These are phyloP conservation scores for Pristionchus arcanus DNA, from an alignment of 2,888 invertebrate species.

Conservation along the genomic window DNA sequence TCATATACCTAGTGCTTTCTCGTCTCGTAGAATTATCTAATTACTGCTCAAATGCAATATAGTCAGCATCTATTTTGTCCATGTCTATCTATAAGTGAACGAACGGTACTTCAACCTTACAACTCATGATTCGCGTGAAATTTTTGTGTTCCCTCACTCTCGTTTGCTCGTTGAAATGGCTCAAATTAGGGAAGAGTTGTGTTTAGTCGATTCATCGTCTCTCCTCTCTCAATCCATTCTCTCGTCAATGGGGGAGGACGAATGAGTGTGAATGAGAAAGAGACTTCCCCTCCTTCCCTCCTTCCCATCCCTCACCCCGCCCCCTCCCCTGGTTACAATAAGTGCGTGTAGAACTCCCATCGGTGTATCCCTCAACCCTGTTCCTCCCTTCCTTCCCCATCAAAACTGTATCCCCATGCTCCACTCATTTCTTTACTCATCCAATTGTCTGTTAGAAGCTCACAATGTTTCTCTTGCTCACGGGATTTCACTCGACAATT, in stretches of 20 bases:
- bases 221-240: neutral
- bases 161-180: slow-evolving; percentile 19
- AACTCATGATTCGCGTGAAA: slow-evolving; percentile 30
- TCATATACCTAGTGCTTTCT: neutral
- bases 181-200: slow-evolving; percentile 34
- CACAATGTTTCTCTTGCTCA: slow-evolving; percentile 20
- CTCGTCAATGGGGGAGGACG: neutral
- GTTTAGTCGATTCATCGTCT: neutral
- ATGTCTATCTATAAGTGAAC: neutral
- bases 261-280: neutral
- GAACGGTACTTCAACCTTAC: slow-evolving; percentile 9
- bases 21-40: neutral
- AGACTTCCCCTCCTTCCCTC: neutral
- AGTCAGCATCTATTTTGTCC: neutral
- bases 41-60: neutral
- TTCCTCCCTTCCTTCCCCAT: neutral
- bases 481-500: neutral
- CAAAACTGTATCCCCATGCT: neutral
- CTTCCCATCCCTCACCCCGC: neutral
- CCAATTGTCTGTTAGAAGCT: neutral
- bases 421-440: neutral
- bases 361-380: neutral
- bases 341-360: slow-evolving; percentile 33
- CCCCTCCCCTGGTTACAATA: neutral
- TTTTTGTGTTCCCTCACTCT: slow-evolving; percentile 5